A percentile compares a stretch with the other conserved stretches of the same genome.
Conservation (phyloP, 2,113 vertebrate genomes). For the Dryoscopus gambensis region DNA sequence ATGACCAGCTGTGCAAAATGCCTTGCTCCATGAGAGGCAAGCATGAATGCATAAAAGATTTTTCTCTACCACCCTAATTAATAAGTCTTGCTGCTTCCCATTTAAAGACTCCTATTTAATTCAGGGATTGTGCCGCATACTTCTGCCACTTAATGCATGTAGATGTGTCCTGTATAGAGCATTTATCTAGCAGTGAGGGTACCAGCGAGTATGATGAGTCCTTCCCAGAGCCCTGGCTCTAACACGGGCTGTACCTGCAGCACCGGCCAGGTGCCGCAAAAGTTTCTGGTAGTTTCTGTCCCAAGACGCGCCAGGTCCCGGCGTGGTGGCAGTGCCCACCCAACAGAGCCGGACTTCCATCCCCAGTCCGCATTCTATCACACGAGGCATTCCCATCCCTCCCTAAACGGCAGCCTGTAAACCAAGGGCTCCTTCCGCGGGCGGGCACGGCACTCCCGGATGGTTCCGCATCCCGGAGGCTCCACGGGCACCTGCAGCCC, state of each 20-base stretch:
- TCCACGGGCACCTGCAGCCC: accelerated
- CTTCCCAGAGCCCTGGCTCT: neutral
- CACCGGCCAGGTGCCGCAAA: neutral
- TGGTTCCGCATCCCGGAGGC: too few relatives aligned
- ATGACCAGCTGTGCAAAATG: neutral
- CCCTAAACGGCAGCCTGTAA: neutral
- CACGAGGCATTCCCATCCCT: accelerated
- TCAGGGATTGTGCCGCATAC: neutral
- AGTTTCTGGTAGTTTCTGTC: neutral
- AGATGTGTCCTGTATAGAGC: neutral
- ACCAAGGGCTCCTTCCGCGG: neutral
- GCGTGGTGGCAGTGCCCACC: neutral
- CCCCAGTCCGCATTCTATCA: accelerated
- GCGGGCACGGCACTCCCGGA: neutral
- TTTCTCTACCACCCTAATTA: neutral
- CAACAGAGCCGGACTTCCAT: neutral
- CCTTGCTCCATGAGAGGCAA: neutral
- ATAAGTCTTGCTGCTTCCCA: neutral
- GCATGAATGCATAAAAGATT: neutral
- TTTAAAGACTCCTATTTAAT: neutral
- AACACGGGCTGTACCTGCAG: neutral
- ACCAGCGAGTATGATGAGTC: neutral
- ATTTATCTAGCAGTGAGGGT: neutral
- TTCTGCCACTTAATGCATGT: neutral
- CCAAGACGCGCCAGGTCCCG: neutral